Percentiles rank a stretch among this genome's conserved stretches.
phyloP scores from a whole-genome alignment of 2,888 invertebrate species.

The Lagria hirta region DNA sequence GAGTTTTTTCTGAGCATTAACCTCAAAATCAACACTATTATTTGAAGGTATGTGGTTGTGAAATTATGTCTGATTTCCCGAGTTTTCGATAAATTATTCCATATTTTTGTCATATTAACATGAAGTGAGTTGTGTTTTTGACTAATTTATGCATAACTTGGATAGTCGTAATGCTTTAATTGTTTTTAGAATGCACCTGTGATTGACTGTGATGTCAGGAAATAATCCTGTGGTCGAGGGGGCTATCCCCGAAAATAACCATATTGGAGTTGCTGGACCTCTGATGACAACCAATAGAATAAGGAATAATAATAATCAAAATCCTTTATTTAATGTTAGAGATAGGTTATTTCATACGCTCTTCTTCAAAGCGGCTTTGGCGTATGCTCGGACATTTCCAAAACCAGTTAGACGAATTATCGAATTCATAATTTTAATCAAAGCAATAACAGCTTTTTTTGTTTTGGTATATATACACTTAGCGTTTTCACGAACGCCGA shows the following conservation, averaged over 20 bases:
- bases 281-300: slow-evolving; percentile 59
- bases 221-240: slow-evolving; percentile 38
- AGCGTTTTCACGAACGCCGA: slow-evolving; percentile 88
- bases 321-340: slow-evolving; percentile 80
- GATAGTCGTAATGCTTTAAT: too few species aligned
- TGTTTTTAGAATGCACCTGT: too few species aligned
- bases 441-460: slow-evolving; percentile 83
- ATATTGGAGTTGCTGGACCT: slow-evolving; percentile 59
- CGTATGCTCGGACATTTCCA: slow-evolving; percentile 90
- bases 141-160: too few species aligned
- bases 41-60: too few species aligned
- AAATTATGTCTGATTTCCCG: too few species aligned
- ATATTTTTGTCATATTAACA: too few species aligned
- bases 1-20: too few species aligned
- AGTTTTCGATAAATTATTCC: too few species aligned
- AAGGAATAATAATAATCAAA: slow-evolving; percentile 65
- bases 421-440: slow-evolving; percentile 79
- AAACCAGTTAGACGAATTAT: slow-evolving; percentile 77
- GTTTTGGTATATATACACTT: slow-evolving; percentile 94
- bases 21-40: too few species aligned
- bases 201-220: slow-evolving; percentile 40
- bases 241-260: slow-evolving; percentile 43
- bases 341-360: slow-evolving; percentile 93
- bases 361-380: slow-evolving; percentile 88
- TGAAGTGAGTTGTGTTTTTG: too few species aligned